These are phyloP conservation scores for Sinopyrophorus schimmeli DNA, from an alignment of 2,888 invertebrate genomes.

Conservation along the genomic window DNA sequence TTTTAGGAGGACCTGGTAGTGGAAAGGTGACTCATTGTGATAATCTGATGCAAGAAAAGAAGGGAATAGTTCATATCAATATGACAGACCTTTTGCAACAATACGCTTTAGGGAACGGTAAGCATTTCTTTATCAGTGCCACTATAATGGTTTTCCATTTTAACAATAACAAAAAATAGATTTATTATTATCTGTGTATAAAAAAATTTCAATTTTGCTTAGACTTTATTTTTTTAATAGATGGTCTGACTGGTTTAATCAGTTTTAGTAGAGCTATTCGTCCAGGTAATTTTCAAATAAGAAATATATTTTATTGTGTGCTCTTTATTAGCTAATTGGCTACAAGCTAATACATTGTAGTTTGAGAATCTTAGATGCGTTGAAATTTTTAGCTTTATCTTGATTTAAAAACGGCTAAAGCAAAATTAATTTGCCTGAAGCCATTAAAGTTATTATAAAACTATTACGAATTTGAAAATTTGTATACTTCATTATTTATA, in stretches of 20 bases:
- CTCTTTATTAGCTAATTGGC: conserved; percentile 16
- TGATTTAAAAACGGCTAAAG: conserved; percentile 25
- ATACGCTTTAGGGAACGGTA: conserved; percentile 87
- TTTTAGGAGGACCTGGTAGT: conserved; percentile 89
- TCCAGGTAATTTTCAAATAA: conserved; percentile 41
- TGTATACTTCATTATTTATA: no score
- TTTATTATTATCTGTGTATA: no score
- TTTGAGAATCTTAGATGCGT: conserved; percentile 12
- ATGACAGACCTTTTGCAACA: conserved; percentile 90
- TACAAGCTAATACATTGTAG: no score
- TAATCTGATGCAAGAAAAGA: conserved; percentile 83
- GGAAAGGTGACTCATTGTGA: conserved; percentile 98
- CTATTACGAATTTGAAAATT: no score
- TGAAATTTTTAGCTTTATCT: conserved; percentile 10
- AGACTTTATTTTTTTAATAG: conserved; percentile 39
- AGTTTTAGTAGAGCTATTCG: conserved; percentile 44
- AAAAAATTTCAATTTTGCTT: no score
- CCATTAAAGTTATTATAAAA: no score
- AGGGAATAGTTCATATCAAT: conserved; percentile 84
- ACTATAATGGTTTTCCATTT: not conserved
- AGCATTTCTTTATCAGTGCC: no score
- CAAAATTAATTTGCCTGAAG: conserved; percentile 34
- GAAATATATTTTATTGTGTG: conserved; percentile 26
- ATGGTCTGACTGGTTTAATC: conserved; percentile 49
- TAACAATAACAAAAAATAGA: conserved; percentile 5